Base-by-base conservation (phyloP, 2,888 invertebrate species). In the Amphimallon solstitiale region DNA sequence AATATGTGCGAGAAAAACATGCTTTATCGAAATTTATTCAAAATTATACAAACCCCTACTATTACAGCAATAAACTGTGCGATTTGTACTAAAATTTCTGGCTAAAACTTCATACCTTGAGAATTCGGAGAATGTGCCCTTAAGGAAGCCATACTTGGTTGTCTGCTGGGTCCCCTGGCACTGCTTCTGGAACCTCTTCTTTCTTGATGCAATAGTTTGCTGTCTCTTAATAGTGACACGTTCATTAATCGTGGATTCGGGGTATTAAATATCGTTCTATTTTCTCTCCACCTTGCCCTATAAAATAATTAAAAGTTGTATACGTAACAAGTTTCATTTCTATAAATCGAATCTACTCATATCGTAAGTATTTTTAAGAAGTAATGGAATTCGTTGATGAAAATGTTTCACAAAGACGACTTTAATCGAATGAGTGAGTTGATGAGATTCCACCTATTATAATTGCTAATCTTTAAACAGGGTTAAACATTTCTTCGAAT, bases 231-330 rank as follows among this genome's bases (percentile, higher is more conserved):
- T 73, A 94, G 82, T 2, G 94, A 94, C 19, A 93, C 94, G 82
- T 95, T 95, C 95, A 95, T 95, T 83, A 96, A 85, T 67, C 96
- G 89, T 67, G 96, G 95, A 82, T 95, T 95, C 23, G 95, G 95
- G 56, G 95, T 95, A 83, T 95, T 95, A 86, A 96, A 95, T 77
- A 96, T 95, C 35, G 95, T 94, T 21, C 95, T 88, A 81, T 94
- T 95, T 77, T 95, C 95, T 74, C 92, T 89, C 93, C 95, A 95
- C 78, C 95, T 88, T 29, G 95, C 95, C 81, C 95, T 95, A 86
- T 65, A 87, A 85, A 37, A 19, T 14, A 5, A 37, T 19, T 59
- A 14, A n/a, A 38, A 9, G 19, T 12, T 38, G 1, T 19, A 56
- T 35, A 54, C 5, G 10, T 12, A 15, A 46, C 15, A 46, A n/a